phyloP scores from a whole-genome alignment of 1,140 invertebrate genomes.

The Ceratitis capitata region DNA sequence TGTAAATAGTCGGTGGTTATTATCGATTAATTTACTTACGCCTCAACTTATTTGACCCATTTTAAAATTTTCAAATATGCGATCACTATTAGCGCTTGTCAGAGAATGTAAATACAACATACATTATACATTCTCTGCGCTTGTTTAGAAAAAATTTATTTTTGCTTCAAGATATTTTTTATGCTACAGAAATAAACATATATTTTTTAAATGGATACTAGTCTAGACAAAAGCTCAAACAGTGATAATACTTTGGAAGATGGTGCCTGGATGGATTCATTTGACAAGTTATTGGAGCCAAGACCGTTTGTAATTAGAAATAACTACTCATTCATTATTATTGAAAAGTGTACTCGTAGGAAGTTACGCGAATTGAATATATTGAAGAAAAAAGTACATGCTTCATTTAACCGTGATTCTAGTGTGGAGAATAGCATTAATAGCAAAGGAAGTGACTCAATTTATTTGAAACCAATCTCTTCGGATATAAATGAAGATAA shows the following conservation, averaged over 20 bases:
- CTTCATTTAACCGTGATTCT: conserved; percentile 56
- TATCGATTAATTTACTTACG: too few species aligned
- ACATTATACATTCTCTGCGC: too few species aligned
- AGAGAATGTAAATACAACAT: too few species aligned
- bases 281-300: conserved; percentile 53
- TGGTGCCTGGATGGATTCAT: conserved; percentile 56
- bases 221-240: background rate
- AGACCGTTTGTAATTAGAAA: conserved; percentile 47
- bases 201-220: background rate
- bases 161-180: too few species aligned
- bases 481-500: background rate
- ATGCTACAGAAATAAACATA: too few species aligned
- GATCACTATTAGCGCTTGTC: too few species aligned
- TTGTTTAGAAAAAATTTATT: too few species aligned
- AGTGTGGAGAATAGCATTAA: conserved; percentile 55
- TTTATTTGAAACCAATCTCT: background rate
- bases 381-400: conserved; percentile 50
- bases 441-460: background rate
- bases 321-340: background rate
- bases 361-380: conserved; percentile 49
- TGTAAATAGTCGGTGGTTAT: too few species aligned
- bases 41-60: too few species aligned
- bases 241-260: conserved; percentile 49
- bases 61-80: too few species aligned
- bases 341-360: conserved; percentile 39